phyloP scores from a whole-genome alignment of 2,113 vertebrate genomes.

The Arothron firmamentum region DNA sequence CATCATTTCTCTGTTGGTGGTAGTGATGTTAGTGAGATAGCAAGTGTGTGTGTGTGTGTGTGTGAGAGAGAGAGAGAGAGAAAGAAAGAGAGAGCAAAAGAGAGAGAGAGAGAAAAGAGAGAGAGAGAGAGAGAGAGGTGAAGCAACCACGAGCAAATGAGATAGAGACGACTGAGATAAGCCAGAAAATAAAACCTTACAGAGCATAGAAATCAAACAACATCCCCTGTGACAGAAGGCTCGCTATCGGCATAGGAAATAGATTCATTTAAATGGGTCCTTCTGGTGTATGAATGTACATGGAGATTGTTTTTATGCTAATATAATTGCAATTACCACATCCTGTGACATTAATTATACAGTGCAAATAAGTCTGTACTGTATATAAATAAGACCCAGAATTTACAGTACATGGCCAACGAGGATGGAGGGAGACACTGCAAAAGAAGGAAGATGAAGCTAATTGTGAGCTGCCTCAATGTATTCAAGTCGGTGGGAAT shows the following conservation, averaged over 20 bases:
- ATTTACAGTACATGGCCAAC: not conserved
- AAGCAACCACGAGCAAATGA: constrained; percentile 50
- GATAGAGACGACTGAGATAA: constrained; percentile 56
- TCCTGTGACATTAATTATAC: constrained; percentile 53
- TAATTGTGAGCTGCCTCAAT: not conserved
- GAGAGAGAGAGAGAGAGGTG: constrained; percentile 35
- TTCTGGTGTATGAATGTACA: constrained; percentile 50
- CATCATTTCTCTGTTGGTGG: constrained; percentile 67
- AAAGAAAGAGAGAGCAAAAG: constrained; percentile 43
- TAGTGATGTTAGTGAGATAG: constrained; percentile 46
- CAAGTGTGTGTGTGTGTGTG: not conserved
- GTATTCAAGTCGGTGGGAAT: constrained; percentile 25
- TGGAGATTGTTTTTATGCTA: constrained; percentile 67
- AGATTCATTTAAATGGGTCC: constrained; percentile 67
- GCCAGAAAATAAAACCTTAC: constrained; percentile 62
- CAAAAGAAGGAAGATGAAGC: constrained; percentile 1
- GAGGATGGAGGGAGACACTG: not conserved
- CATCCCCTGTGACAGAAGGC: constrained; percentile 68
- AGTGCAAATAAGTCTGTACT: constrained; percentile 44
- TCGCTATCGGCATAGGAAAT: constrained; percentile 66
- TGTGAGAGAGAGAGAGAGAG: constrained; percentile 7
- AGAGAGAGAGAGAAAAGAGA: constrained; percentile 47
- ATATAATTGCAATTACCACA: constrained; percentile 53
- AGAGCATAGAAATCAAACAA: constrained; percentile 63
- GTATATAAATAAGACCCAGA: constrained; percentile 4